Evolutionary conservation across 2,888 invertebrate genomes (phyloP).

Genomic region (Carabus problematicus): DNA sequence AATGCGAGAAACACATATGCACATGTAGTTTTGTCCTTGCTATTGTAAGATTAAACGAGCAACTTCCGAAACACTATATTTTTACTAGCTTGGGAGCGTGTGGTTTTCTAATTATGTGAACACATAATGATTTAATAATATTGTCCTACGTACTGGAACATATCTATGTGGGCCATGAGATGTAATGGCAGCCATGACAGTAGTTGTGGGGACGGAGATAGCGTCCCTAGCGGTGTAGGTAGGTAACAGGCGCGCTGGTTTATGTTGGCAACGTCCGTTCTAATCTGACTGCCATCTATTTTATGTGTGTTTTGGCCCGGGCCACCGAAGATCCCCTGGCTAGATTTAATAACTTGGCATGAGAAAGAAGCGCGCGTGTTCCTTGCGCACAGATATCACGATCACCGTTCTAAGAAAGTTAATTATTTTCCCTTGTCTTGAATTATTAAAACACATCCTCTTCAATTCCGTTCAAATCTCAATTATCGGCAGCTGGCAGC

Average conservation of each 20-base stretch:
- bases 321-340: constrained; percentile 7
- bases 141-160: no score
- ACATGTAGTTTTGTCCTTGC: no score
- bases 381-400: constrained; percentile 5
- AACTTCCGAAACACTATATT: no score
- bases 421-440: constrained; percentile 30
- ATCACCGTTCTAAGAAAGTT: constrained; percentile 27
- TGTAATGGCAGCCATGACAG: constrained; percentile 7
- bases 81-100: no score
- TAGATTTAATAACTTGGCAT: constrained; percentile 31
- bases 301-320: constrained; percentile 22
- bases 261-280: constrained; percentile 18
- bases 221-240: constrained; percentile 22
- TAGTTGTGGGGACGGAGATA: constrained; percentile 9
- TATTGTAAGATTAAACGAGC: no score
- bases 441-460: constrained; percentile 23
- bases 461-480: constrained; percentile 21
- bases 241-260: constrained; percentile 11
- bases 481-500: constrained; percentile 20
- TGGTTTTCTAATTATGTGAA: no score
- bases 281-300: constrained; percentile 32
- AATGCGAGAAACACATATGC: no score
- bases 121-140: no score
- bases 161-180: no score
- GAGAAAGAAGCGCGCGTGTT: background rate